These are phyloP conservation scores for Laspeyria flexula DNA, from an alignment of 2,888 invertebrate species.

Conservation along the genomic window DNA sequence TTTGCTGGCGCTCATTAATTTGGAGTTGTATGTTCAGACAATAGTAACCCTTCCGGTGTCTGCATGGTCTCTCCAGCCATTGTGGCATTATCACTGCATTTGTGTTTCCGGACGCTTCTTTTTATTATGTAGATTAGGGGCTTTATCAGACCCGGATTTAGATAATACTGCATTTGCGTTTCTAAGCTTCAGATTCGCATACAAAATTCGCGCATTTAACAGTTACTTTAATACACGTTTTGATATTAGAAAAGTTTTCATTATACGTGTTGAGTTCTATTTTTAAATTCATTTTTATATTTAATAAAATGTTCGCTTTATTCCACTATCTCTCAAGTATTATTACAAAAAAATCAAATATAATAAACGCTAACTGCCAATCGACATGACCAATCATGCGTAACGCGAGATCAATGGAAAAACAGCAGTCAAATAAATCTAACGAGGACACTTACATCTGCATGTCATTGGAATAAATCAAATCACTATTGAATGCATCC, in stretches of 20 bases:
- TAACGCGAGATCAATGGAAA: conserved; percentile 76
- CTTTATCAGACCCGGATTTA: conserved; percentile 73
- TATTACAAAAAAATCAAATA: conserved; percentile 53
- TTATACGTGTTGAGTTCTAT: conserved; percentile 31
- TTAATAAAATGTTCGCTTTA: conserved; percentile 14
- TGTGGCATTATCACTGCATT: conserved; percentile 77
- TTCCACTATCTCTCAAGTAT: conserved; percentile 20
- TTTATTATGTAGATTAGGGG: conserved; percentile 83
- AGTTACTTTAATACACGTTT: conserved; percentile 24
- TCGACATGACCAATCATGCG: conserved; percentile 84
- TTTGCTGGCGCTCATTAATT: conserved; percentile 83
- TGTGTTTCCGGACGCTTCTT: conserved; percentile 77
- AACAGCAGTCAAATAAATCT: conserved; percentile 85
- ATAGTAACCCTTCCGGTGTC: conserved; percentile 75
- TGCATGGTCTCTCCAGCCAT: conserved; percentile 64
- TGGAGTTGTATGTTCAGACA: conserved; percentile 79
- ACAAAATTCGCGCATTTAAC: conserved; percentile 39
- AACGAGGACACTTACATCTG: conserved; percentile 84
- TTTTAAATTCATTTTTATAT: conserved; percentile 21
- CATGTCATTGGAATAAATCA: conserved; percentile 86
- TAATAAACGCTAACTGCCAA: conserved; percentile 80
- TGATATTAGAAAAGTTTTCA: conserved; percentile 2
- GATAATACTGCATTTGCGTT: conserved; percentile 58
- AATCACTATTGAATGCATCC: conserved; percentile 84
- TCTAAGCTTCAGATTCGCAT: conserved; percentile 50